phyloP scores from a whole-genome alignment of 2,113 vertebrate genomes.

The Charadrius vociferus region DNA sequence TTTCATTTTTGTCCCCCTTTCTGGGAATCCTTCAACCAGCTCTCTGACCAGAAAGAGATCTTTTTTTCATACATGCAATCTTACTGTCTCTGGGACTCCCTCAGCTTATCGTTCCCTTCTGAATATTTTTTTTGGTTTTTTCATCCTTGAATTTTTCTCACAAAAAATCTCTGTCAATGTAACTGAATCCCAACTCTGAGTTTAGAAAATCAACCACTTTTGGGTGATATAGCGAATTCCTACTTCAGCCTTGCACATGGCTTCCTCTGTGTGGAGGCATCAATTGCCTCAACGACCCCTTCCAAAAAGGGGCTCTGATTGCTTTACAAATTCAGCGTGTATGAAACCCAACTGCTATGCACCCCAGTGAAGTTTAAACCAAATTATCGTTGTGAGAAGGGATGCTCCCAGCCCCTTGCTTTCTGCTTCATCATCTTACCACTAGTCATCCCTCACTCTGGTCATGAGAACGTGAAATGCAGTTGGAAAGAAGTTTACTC shows the following conservation, averaged over 20 bases:
- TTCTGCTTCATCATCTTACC: not conserved
- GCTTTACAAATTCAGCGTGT: not conserved
- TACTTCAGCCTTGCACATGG: not conserved
- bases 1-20: not conserved
- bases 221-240: not conserved
- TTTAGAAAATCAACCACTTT: not conserved
- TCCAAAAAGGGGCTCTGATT: not conserved
- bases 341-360: not conserved
- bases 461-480: not conserved
- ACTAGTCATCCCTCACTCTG: not conserved
- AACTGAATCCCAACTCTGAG: not conserved
- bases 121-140: fast-evolving
- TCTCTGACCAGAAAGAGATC: not conserved
- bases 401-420: not conserved
- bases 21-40: not conserved
- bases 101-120: not conserved
- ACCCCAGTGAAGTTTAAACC: not conserved
- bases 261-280: not conserved
- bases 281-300: not conserved
- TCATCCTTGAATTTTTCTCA: not conserved
- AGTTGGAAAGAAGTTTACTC: not conserved
- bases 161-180: not conserved
- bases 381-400: not conserved
- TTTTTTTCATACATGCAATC: not conserved
- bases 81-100: not conserved